Evolutionary conservation across 1,140 invertebrate species (phyloP), one percentile per base, ranked within the genome.

Genomic region (Periplaneta americana): DNA sequence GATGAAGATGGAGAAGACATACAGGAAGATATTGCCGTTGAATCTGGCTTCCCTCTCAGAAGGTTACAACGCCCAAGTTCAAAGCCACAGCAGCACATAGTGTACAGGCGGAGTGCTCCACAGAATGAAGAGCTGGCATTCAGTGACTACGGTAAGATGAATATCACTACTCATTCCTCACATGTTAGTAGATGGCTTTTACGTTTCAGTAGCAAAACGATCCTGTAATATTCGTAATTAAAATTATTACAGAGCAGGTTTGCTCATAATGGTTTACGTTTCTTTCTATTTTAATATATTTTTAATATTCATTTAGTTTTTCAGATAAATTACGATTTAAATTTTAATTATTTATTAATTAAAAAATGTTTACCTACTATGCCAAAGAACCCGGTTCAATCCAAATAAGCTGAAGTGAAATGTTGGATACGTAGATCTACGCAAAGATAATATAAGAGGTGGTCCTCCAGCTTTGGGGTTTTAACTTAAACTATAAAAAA

Each of bases 91-190:
- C 89, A 90, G 66, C 93, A 94, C 85, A 89, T 93, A 74, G 89
- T 94, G 78, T 94, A 92, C 87, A 94, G 93, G 85, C 87, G 93
- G 81, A 91, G 91, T 81, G 86, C 88, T 5, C 8, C 37, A 0
- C 33, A 35, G 1, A 84, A 88, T 11, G 39, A 86, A 18, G 90
- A 91, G n/a, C 89, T 90, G 78, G 90, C 91, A 81, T 86, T 91
- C 34, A 91, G 93, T 86, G 94, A 95, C 88, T 95, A 93, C 86
- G 92, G 94, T 95, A 88, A 90, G 33, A 37, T 37, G n/a, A n/a
- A n/a, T n/a, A n/a, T 22, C 48, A 66, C 22, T 66, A 66, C 22
- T 28, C 11, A 66, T 66, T 0, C 22, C 28, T 66, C 17, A 0
- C 15, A 48, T 13, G 0, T 15, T 48, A 22, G 39, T 17, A 13